A percentile compares a stretch with the other conserved stretches of the same genome.
These are phyloP conservation scores for Dromaius novaehollandiae DNA, from an alignment of 2,113 vertebrate species.

Conservation along the genomic window DNA sequence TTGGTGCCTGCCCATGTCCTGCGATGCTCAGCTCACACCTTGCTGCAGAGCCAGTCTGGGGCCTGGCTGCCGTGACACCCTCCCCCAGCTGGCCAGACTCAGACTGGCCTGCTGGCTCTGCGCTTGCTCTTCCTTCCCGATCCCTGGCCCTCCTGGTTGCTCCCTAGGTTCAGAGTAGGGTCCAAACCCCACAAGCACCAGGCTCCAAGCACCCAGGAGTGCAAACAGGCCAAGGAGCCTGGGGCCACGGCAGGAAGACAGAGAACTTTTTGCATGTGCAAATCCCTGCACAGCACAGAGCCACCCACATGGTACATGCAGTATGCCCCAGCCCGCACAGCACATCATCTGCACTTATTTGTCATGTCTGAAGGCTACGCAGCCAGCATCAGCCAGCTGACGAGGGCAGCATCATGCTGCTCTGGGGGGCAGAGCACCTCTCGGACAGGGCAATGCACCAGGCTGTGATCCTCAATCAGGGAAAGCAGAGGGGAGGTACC, in stretches of 20 bases:
- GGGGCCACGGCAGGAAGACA: not conserved
- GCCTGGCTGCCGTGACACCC: too few species aligned
- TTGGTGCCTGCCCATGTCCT: too few species aligned
- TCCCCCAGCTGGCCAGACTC: too few species aligned
- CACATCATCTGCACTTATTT: not conserved
- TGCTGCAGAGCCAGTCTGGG: not conserved
- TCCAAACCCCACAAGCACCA: not conserved
- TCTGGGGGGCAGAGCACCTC: not conserved
- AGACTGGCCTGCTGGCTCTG: too few species aligned
- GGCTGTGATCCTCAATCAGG: not conserved
- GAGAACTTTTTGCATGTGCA: not conserved
- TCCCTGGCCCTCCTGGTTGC: not conserved
- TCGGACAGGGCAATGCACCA: too few species aligned
- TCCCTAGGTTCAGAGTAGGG: not conserved
- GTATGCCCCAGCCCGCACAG: not conserved
- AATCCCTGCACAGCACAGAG: fast-evolving
- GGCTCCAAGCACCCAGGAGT: not conserved
- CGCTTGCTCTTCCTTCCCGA: not conserved
- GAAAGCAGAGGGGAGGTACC: not conserved
- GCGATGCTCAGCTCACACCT: not conserved
- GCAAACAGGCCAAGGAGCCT: not conserved
- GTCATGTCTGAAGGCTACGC: fast-evolving
- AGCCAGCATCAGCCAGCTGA: not conserved
- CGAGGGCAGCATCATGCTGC: not conserved
- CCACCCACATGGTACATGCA: not conserved